Evolutionary conservation across 2,888 invertebrate species (phyloP), one percentile per base, ranked within the genome.

Genomic region (Tetranychus truncatus): DNA sequence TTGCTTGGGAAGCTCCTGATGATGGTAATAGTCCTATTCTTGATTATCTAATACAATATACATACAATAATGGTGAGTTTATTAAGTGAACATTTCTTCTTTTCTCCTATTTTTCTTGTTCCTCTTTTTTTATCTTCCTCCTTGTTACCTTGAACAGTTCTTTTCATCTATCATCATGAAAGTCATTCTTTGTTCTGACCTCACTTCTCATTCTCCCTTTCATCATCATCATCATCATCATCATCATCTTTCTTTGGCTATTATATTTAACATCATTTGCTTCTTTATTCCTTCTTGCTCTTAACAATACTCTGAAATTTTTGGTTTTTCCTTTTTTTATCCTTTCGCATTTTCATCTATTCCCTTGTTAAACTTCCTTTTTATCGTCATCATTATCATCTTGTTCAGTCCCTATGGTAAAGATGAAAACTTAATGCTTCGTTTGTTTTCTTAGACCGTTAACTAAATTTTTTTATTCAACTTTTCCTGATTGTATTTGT

Each of bases 41-140:
- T n/a, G 72, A 46, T 34, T 72, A 45, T 72, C 45, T 72, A 45
- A 46, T 72, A 46, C 72, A 72, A 45, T 72, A 72, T 72, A 69
- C 69, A 24, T 24, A 24, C 11, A 69, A 69, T 69, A 69, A 69
- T 69, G 69, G 69, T 69, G 21, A 69, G 69, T 55, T 55, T 55
- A 9, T 15, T 9, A 15, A 9, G 15, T 15, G 55, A 15, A 15
- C 55, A 55, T 55, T 55, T 55, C 15, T 15, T 55, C 55, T 15
- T 55, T 55, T 15, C 15, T 55, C 55, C 55, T 55, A 9, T 55
- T 55, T 9, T 55, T 55, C 55, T 55, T 55, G 55, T 55, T 55
- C 55, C 9, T 55, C 55, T 15, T 55, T 55, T 24, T 15, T 55
- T 15, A 9, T 55, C 55, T 15, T 55, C 55, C 55, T 55, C 55